Base-by-base conservation (phyloP, 2,797 vertebrate species). In the Lacerta agilis region DNA sequence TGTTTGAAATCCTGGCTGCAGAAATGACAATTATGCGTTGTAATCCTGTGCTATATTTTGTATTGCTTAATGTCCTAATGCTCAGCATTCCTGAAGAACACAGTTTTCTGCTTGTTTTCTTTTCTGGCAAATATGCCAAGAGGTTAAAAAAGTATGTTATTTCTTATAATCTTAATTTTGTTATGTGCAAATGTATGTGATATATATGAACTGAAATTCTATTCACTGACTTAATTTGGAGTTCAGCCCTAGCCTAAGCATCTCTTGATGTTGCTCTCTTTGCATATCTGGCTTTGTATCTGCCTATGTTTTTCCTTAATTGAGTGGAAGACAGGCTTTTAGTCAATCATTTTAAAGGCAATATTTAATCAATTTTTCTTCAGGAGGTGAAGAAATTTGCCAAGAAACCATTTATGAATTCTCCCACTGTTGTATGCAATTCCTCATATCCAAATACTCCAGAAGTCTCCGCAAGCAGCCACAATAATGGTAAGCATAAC, bases 401-500 rank as follows among this genome's bases (percentile, higher is more conserved):
- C 72, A 82, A 73, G 33, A 76, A 81, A n/a, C 17, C 33, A 81
- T 75, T 75, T 45, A 89, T 55, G 27, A 86, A 67, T 86, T 55
- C 43, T 76, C 11, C 55, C 49, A 4, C 9, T 66, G 33, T 80
- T 76, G 41, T 69, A n/a, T 66, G 71, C 45, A 75, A 66, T 82
- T 64, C 45, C 38, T 82, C 33, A 13, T 55, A 29, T 73, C 76
- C 71, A 55, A 29, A 82, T 81, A 8, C 18, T 76, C 41, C 17
- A 81, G 17, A 66, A 73, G 67, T 85, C 43, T 86, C 33, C 20
- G 18, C 29, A 72, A 79, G 55, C 38, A 45, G 49, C 29, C 55
- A 78, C 67, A 73, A 64, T 80, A 67, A 75, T 23, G 3, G 36
- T 75, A 73, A 87, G 67, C 45, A 76, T 43, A 89, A 45, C 61